Evolutionary conservation across 2,797 vertebrate genomes (phyloP).

Genomic region (Cyprinodon diabolis): DNA sequence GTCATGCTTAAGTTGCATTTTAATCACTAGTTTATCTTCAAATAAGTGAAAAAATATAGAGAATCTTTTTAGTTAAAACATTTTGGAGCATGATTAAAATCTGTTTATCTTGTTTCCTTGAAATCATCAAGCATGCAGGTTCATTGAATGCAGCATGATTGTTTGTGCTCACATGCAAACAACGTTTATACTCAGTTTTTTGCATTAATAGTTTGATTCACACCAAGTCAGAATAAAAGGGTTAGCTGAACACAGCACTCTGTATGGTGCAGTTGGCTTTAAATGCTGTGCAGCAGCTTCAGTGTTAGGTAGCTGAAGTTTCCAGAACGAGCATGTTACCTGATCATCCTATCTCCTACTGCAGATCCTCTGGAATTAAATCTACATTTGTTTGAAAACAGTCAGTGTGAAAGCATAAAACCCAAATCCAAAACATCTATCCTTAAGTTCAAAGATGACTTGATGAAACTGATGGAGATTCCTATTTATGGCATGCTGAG

Average conservation of each 20-base stretch:
- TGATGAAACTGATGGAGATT: not conserved
- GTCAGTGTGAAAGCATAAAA: slow-evolving; percentile 72
- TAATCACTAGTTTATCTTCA: slow-evolving; percentile 1
- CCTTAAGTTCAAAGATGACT: not conserved
- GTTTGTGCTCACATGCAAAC: slow-evolving; percentile 63
- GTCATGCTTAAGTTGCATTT: not conserved
- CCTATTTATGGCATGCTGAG: not conserved
- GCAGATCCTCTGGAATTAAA: slow-evolving; percentile 98
- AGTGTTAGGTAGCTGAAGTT: slow-evolving; percentile 63
- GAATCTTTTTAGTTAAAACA: slow-evolving; percentile 19
- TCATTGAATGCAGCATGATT: slow-evolving; percentile 15
- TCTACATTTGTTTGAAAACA: slow-evolving; percentile 81
- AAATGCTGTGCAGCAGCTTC: slow-evolving; percentile 43
- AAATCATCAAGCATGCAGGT: slow-evolving; percentile 39
- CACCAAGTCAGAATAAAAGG: slow-evolving; percentile 25
- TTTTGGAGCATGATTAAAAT: slow-evolving; percentile 2
- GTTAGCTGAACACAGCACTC: slow-evolving; percentile 22
- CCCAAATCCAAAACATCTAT: slow-evolving; percentile 20
- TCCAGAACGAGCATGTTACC: slow-evolving; percentile 84
- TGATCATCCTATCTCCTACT: slow-evolving; percentile 99
- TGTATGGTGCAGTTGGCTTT: slow-evolving; percentile 24
- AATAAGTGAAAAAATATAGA: slow-evolving; percentile 27
- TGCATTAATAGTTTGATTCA: slow-evolving; percentile 44
- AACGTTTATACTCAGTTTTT: slow-evolving; percentile 34
- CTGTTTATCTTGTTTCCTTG: slow-evolving; percentile 8